Base-by-base conservation (phyloP, 2,113 vertebrate species). In the Callocephalon fimbriatum region DNA sequence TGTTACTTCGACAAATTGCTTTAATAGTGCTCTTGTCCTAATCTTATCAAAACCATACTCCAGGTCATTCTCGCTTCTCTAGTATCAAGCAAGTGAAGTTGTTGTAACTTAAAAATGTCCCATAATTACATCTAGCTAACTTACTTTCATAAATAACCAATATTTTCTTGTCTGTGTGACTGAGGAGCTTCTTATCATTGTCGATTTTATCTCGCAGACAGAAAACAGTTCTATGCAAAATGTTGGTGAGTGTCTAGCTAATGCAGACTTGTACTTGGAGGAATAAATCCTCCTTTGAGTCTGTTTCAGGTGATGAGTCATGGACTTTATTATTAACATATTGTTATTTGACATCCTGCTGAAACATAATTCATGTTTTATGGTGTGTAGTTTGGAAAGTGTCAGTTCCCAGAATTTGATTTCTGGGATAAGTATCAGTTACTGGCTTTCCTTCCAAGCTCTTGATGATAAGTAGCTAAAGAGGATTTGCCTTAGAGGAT, bases 401-500 rank as follows among this genome's bases (percentile, higher is more conserved):
- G 26, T 42, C 42, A 26, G 38, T 67, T 78, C 76, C 32, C 56
- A 82, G 47, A 86, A 77, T 58, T n/a, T 93, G 18, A 63, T 58
- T 80, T 93, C 65, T 91, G 76, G 83, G 70, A 68, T 95, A 38
- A 75, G 79, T 86, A 54, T 94, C 88, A 16, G 31, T 96, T 72
- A 38, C 73, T 67, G 88, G 35, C 65, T 65, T 93, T 68, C 20
- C 62, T 78, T 86, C 73, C 48, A 50, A 74, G 86, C 29, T 17
- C 61, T 92, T 61, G 53, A 56, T 73, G 51, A 1, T 86, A 91
- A 95, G 91, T 89, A 61, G 56, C 89, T 91, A 21, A 94, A 63
- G 66, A 21, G 45, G 92, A 94, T 96, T 93, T 96, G 40, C 65
- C 61, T 81, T 59, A 77, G 82, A 72, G 85, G 87, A 88, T 89